Base-by-base conservation (phyloP, 1,140 invertebrate species). In the Cecropterus lyciades region DNA sequence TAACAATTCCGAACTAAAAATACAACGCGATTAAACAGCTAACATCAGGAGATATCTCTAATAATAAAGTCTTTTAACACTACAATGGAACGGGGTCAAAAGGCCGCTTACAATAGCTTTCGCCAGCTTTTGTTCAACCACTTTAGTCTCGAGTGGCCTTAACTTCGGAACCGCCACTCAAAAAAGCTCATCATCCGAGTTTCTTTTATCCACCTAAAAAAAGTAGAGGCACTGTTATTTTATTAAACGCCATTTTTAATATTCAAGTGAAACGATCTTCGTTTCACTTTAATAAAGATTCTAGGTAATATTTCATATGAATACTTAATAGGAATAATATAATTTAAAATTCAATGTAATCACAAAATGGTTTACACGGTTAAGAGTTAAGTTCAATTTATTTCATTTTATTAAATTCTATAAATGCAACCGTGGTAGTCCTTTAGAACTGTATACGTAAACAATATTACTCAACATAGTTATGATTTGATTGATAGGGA, bases 11-110 rank as follows among this genome's bases (percentile, higher is more conserved):
- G 11, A 49, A 30, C 40, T 43, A 52, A 30, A 17, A 30, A 33
- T 51, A 51, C n/a, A 15, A 14, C 33, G 10, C 24, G 27, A 37
- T 53, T 53, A 53, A 53, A 8, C 24, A 14, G 30, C 13, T 11
- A 53, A 53, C 51, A 16, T 37, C n/a, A 52, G 20, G 11, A 37
- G 51, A 37, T 53, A 53, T 56, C 53, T 62, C 70, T 56, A 64
- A 69, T 73, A 77, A 77, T 72, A 73, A 77, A 72, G 71, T 73
- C 74, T 80, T 80, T 76, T 82, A 77, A 69, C 70, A 64, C 52
- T 65, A 85, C 82, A 85, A 85, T 81, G 55, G 77, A 85, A 77
- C 37, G 75, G 70, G 82, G 82, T 83, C 82, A 83, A 77, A 75
- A 73, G 63, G 74, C 67, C 73, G 67, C 79, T 77, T 73, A 79